Evolutionary conservation across 1,140 invertebrate species (phyloP).

Genomic region (Periplaneta americana): DNA sequence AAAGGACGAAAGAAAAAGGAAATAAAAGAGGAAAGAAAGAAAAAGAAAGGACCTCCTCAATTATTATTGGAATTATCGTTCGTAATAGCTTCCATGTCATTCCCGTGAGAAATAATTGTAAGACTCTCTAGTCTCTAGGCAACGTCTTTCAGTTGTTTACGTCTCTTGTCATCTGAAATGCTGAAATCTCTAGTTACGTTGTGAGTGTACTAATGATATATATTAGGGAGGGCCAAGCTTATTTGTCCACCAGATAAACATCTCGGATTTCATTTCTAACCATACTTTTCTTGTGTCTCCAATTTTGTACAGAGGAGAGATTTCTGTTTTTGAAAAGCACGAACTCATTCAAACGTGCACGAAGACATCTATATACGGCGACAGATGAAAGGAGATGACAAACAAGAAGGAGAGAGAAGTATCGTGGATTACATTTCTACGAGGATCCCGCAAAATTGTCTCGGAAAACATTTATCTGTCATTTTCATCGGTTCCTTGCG

Average conservation of each 20-base stretch:
- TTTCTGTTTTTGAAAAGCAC: not conserved
- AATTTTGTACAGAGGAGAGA: not conserved
- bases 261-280: conserved; percentile 4
- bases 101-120: too few relatives aligned
- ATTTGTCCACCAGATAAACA: conserved; percentile 5
- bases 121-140: too few relatives aligned
- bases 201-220: not conserved
- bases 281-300: not conserved
- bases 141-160: too few relatives aligned
- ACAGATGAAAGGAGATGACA: not conserved
- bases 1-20: too few relatives aligned
- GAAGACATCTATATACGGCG: not conserved
- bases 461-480: not conserved
- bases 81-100: too few relatives aligned
- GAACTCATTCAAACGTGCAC: not conserved
- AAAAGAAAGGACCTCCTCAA: too few relatives aligned
- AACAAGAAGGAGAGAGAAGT: not conserved
- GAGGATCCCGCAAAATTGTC: not conserved
- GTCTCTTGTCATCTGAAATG: too few relatives aligned
- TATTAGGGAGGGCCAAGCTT: not conserved
- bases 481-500: not conserved
- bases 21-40: too few relatives aligned
- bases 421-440: not conserved
- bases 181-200: not conserved
- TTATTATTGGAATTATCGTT: too few relatives aligned